Evolutionary conservation across 2,888 invertebrate species (phyloP), one percentile per base, ranked within the genome.

Genomic region (Aromia moschata): DNA sequence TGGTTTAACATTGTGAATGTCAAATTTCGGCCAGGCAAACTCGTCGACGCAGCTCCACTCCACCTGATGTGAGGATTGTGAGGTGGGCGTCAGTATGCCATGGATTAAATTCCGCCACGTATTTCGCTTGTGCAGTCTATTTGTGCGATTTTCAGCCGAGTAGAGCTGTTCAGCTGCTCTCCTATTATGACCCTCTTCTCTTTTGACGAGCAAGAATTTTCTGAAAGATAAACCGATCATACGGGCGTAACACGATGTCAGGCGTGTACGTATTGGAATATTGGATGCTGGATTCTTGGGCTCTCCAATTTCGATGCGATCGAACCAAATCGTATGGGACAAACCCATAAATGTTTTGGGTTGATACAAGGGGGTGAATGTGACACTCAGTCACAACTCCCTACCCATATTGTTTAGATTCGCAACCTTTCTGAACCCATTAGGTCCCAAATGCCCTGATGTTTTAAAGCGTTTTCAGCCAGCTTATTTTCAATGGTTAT

Each of bases 1-100:
- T 14, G 14, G 11, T 37, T 46, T 46, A 46, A 46, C 45, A 33
- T 46, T 46, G 45, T 15, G 36, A 47, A 36, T 47, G 47, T 47
- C 47, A 47, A 18, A 37, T 33, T 47, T 46, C 12, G 12, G 2
- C 36, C 16, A 17, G 16, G 7, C 5, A 11, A 47, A 14, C 33
- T 47, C 36, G 36, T 18, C 47, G 36, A 17, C 33, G 20, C 1
- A 5, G 4, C 3, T n/a, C n/a, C n/a, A n/a, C n/a, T n/a, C n/a
- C n/a, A n/a, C n/a, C n/a, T n/a, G n/a, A n/a, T n/a, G 7, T 25
- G 4, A 17, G 47, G 12, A 36, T 17, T 43, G 20, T n/a, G 16
- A 31, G 31, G 46, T 47, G 47, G 47, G 47, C 17, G 47, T 47
- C 20, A 2, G 16, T 33, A 17, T 47, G 47, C 30, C 33, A 20